These are phyloP conservation scores for Hemicrepidius hirtus DNA, from an alignment of 2,888 invertebrate genomes.

Conservation along the genomic window DNA sequence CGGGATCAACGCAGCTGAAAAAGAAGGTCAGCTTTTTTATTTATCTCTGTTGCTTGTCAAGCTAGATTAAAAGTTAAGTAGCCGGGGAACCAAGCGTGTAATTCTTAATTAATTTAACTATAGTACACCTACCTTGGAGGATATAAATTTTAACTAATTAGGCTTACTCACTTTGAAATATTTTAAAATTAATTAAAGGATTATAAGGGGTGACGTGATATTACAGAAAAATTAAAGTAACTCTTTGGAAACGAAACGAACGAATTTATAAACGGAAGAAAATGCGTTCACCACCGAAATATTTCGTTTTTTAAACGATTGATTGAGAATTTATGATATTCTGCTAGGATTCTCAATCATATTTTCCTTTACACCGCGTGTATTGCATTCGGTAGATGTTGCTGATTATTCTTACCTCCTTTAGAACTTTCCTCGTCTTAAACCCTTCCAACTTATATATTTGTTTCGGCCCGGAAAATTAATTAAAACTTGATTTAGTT, in stretches of 20 bases:
- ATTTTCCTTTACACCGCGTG: constrained; percentile 6
- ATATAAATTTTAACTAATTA: constrained; percentile 57
- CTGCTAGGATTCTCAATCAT: background rate
- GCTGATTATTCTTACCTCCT: constrained; percentile 12
- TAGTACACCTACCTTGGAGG: constrained; percentile 48
- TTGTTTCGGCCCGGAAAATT: constrained; percentile 1
- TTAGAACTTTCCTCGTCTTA: constrained; percentile 6
- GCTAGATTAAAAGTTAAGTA: constrained; percentile 55
- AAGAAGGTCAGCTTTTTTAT: constrained; percentile 56
- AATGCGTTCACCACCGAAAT: background rate
- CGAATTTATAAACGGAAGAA: background rate
- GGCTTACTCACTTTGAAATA: constrained; percentile 47
- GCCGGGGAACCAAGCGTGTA: constrained; percentile 52
- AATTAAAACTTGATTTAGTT: constrained; percentile 16
- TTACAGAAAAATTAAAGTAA: background rate
- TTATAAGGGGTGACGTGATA: constrained; percentile 24
- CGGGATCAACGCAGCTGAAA: constrained; percentile 51
- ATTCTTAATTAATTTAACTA: constrained; percentile 58
- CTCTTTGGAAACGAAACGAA: background rate
- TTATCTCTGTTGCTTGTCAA: constrained; percentile 51
- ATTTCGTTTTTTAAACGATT: constrained; percentile 7
- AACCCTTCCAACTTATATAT: constrained; percentile 10
- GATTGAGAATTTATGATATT: constrained; percentile 11
- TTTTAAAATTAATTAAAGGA: constrained; percentile 47
- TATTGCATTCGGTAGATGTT: constrained; percentile 14